A percentile compares a stretch with the other conserved stretches of the same genome.
phyloP scores from a whole-genome alignment of 35 echinoderm and acorn worm genomes.

The Lytechinus variegatus region DNA sequence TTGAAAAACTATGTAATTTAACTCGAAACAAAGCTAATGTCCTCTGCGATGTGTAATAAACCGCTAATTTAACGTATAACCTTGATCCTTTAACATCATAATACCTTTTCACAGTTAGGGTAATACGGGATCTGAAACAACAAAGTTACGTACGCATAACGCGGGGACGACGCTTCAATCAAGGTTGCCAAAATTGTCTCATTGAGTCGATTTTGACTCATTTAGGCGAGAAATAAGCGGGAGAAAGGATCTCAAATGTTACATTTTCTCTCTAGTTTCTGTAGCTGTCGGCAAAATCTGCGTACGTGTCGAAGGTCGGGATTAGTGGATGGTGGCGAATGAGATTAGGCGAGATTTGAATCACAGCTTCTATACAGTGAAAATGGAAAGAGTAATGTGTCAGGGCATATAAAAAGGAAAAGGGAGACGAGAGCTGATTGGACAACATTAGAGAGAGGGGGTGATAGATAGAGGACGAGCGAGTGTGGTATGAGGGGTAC shows the following conservation, averaged over 20 bases:
- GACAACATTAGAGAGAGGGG: background rate
- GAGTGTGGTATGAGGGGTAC: background rate
- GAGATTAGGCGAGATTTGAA: slow-evolving; percentile 38
- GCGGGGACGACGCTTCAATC: background rate
- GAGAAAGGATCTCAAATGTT: background rate
- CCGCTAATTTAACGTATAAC: background rate
- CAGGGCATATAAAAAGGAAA: no score
- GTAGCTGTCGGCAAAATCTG: background rate
- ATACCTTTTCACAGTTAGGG: slow-evolving; percentile 10
- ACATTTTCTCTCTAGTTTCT: background rate
- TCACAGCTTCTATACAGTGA: background rate
- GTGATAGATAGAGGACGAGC: background rate
- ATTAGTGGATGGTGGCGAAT: background rate
- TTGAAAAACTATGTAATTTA: background rate
- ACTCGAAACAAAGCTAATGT: background rate
- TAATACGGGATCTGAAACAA: slow-evolving; percentile 12
- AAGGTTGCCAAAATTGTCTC: slow-evolving; percentile 36
- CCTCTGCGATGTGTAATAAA: background rate
- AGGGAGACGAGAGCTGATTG: no score
- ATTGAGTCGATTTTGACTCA: slow-evolving; percentile 39
- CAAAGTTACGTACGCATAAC: background rate
- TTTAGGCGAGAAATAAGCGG: background rate
- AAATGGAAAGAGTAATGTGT: background rate
- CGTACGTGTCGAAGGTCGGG: slow-evolving; percentile 20
- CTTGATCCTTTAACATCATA: slow-evolving; percentile 3